Evolutionary conservation across 2,113 vertebrate species (phyloP).

Genomic region (Crotalus helleri): DNA sequence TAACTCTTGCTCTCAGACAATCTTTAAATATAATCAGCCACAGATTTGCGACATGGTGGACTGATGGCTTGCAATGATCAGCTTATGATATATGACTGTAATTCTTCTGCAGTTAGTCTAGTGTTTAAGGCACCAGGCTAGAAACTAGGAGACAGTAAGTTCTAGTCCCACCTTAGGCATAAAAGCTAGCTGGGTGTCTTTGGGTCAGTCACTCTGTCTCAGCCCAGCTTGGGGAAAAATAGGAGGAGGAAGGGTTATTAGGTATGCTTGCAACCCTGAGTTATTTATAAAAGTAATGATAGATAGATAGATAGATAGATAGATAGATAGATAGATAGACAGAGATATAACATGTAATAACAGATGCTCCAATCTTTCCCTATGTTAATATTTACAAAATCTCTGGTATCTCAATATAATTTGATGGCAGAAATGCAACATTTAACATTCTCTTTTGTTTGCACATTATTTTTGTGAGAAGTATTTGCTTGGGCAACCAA

Average conservation of each 20-base stretch:
- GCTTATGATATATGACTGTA: background rate
- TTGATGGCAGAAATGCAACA: background rate
- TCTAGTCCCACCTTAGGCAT: background rate
- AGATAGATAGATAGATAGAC: no score
- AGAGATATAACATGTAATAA: background rate
- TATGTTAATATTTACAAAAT: background rate
- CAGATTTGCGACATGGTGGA: background rate
- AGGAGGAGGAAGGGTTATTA: background rate
- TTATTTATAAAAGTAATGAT: background rate
- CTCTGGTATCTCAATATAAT: background rate
- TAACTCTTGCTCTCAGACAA: background rate
- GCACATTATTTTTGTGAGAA: background rate
- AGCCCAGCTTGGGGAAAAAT: background rate
- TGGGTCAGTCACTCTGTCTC: background rate
- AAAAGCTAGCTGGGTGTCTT: background rate
- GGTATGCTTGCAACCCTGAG: background rate
- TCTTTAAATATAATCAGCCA: background rate
- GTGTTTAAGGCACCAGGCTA: background rate
- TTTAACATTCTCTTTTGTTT: background rate
- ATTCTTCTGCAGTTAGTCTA: background rate
- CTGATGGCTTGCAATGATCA: background rate
- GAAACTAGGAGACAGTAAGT: background rate
- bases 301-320: no score
- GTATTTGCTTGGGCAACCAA: background rate
- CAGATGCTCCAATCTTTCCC: background rate